phyloP scores from a whole-genome alignment of 2,797 vertebrate species.

The Microtus agrestis region DNA sequence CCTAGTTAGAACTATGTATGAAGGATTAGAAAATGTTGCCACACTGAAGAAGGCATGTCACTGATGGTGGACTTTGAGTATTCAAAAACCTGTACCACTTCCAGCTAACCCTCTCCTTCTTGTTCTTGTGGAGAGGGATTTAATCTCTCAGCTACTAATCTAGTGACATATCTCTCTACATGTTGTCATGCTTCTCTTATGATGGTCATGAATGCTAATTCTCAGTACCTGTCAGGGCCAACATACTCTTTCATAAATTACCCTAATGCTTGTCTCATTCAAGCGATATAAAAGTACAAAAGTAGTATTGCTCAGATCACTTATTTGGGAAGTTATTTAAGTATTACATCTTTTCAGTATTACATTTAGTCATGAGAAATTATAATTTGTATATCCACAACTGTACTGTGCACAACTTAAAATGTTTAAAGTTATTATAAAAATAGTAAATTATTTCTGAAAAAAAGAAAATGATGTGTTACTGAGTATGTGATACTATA shows the following conservation, averaged over 20 bases:
- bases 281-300: background rate
- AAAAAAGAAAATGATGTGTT: background rate
- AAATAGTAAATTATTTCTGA: background rate
- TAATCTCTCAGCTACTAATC: background rate
- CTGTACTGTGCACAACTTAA: background rate
- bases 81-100: background rate
- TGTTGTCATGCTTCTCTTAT: background rate
- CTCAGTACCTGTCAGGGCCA: background rate
- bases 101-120: background rate
- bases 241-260: background rate
- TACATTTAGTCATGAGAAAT: background rate
- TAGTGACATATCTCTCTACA: background rate
- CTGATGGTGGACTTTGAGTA: background rate
- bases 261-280: background rate
- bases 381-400: background rate
- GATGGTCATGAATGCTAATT: background rate
- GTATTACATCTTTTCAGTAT: background rate
- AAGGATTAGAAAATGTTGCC: background rate
- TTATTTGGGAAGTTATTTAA: background rate
- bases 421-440: conserved; percentile 14
- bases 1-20: background rate
- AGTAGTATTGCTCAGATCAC: background rate
- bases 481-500: background rate
- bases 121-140: background rate
- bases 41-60: background rate